These are phyloP conservation scores for Taurulus bubalis DNA, from an alignment of 2,113 vertebrate species.

Conservation along the genomic window DNA sequence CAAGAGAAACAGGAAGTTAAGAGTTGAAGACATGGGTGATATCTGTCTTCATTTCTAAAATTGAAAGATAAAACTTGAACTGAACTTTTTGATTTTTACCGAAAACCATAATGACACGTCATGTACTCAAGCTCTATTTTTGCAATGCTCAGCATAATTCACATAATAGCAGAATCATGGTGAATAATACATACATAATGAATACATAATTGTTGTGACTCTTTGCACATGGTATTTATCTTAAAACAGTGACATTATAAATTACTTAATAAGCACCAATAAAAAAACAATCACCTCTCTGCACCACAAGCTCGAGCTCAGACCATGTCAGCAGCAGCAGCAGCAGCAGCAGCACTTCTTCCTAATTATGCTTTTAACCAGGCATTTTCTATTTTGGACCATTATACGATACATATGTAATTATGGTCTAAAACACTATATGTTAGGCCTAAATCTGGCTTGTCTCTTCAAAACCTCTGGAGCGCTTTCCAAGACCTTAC, in stretches of 20 bases:
- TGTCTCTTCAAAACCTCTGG: constrained; percentile 73
- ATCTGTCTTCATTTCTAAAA: constrained; percentile 32
- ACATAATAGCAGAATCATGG: background rate
- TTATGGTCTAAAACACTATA: constrained; percentile 80
- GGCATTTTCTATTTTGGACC: constrained; percentile 75
- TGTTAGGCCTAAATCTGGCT: constrained; percentile 77
- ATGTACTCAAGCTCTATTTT: background rate
- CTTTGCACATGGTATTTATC: constrained; percentile 13
- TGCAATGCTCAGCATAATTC: background rate
- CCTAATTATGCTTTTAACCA: constrained; percentile 74
- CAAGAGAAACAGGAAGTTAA: constrained; percentile 50
- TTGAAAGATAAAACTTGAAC: constrained; percentile 24
- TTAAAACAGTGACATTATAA: background rate
- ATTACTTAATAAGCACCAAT: constrained; percentile 20
- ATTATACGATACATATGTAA: constrained; percentile 73
- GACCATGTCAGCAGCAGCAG: constrained; percentile 36
- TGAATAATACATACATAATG: constrained; percentile 2
- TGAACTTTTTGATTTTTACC: constrained; percentile 19
- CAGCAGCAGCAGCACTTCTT: constrained; percentile 58
- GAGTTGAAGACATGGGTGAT: constrained; percentile 41
- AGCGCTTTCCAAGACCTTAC: constrained; percentile 62
- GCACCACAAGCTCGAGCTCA: constrained; percentile 17
- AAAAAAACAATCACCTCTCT: constrained; percentile 30
- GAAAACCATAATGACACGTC: background rate
- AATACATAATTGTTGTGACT: background rate